Base-by-base conservation (phyloP, 2,888 invertebrate species). In the Ennomos quercinarius region DNA sequence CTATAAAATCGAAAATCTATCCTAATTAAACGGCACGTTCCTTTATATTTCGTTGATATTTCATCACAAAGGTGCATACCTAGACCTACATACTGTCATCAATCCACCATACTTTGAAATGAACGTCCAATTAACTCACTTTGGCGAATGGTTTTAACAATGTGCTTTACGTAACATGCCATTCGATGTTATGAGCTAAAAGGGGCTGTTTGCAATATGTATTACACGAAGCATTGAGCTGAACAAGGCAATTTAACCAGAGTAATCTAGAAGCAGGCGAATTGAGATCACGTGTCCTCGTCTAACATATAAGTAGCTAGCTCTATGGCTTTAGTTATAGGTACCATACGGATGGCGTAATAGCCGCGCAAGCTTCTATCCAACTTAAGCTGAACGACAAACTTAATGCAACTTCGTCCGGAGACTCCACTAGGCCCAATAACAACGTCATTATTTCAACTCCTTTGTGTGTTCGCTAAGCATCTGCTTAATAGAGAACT, bases 341-440 rank as follows among this genome's bases (percentile, higher is more conserved):
- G n/a, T n/a, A 57, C 51, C 58, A 66, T 62, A 52, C 57, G 55
- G 47, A 57, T 54, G 51, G 66, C 72, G 72, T 76, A 77, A 80
- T 78, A 73, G 78, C 69, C 68, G 72, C 56, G 65, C n/a, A 52
- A 69, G 64, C 59, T 56, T 64, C 64, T 71, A 74, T 72, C 79
- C 72, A 76, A 81, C 73, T 83, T 81, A 77, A 81, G 80, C 82
- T 76, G 74, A 74, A 77, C 72, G 70, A 77, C 77, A 81, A 86
- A 84, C 82, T 83, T 81, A 80, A 81, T 81, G 83, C 75, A 79
- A 84, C 77, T 83, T 79, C 71, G 65, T 65, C 72, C 57, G 60
- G 65, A 69, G 70, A 58, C 68, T 68, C 68, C 68, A 70, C 70
- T 73, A 73, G 72, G 74, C 73, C 70, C 74, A 70, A 78, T 78